Base-by-base conservation (phyloP, 2,113 vertebrate species). In the Aspidoscelis tigris region DNA sequence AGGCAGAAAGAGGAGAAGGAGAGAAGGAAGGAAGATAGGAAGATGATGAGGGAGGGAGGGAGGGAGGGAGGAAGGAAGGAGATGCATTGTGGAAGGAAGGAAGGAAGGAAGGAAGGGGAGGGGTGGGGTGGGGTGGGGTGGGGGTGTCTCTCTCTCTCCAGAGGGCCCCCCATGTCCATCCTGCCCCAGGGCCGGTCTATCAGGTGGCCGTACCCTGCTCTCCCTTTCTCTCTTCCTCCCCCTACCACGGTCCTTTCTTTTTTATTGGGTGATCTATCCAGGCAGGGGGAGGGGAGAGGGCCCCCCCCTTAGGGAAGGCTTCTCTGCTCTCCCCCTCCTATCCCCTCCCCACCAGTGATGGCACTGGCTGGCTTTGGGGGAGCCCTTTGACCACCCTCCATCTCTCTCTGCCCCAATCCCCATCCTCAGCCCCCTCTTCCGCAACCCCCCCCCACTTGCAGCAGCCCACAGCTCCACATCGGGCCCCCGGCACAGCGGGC, bases 181-280 rank as follows among this genome's bases (percentile, higher is more conserved):
- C 33, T 33, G 33, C 33, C 33, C 33, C 33, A 33, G 33, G 33
- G 33, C 33, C 33, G 33, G 33, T 33, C 33, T 33, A 33, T 33
- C 33, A 33, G 33, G 33, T 33, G 33, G 33, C 33, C 33, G 33
- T 33, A 33, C 33, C 33, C 33, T 33, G 33, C 33, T 82, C 81
- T 55, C 24, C 12, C 55, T 58, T 82, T 33, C 75, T 75, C 81
- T 66, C 43, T 33, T 22, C 43, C 58, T 39, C 81, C 81, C 74
- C 66, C 81, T 83, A 76, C 76, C 81, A 68, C 81, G 58, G 81
- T 71, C 81, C 18, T 83, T 83, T 76, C 81, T 66, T 71, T 72
- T 39, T 44, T 50, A n/a, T 65, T 22, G 72, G 20, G 47, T 43
- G 1, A 33, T 76, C 72, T 61, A 76, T 75, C 81, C 81, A 14